Base-by-base conservation (phyloP, 1,140 invertebrate genomes). In the Drosophila burlai region DNA sequence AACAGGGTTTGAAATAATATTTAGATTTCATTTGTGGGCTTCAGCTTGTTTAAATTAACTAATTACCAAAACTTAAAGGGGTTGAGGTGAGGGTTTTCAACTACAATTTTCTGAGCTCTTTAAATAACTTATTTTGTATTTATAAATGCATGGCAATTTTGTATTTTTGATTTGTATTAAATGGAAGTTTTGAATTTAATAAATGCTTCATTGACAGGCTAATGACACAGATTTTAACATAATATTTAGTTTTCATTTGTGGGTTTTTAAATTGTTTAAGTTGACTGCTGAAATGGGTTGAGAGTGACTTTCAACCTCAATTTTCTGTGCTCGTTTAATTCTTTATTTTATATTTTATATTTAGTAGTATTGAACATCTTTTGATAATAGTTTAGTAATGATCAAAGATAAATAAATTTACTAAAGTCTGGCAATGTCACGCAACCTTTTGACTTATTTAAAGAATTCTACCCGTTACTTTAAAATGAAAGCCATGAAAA, bases 1-100 rank as follows among this genome's bases (percentile, higher is more conserved):
- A 66, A 46, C 21, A 11, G n/a, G n/a, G 18, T 45, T 45, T 10
- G 7, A 45, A 45, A 42, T 62, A 45, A 65, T 43, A 40, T 65
- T 63, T 63, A 10, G 21, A 21, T 63, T 36, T 24, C 34, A 63
- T 63, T 58, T 29, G 24, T 15, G 11, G 10, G 4, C 15, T 24
- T 13, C 16, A n/a, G 15, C 11, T 24, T 36, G 10, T 62, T 62
- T 36, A 26, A 42, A 13, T 31, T 24, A n/a, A 24, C 9, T 31
- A 38, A 29, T 60, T 64, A 6, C 1, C 2, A 11, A 60, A 31
- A 64, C 15, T 31, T 60, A 1, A 24, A 55, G 0, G 15, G 15
- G 16, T 6, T 8, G 4, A 24, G 10, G 34, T 24, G 4, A 11
- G 10, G 2, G 11, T 50, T 29, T n/a, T 15, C 3, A 49, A n/a